A percentile compares a stretch with the other conserved stretches of the same genome.
Conservation (phyloP, 1,140 invertebrate species). For the Thrips palmi region DNA sequence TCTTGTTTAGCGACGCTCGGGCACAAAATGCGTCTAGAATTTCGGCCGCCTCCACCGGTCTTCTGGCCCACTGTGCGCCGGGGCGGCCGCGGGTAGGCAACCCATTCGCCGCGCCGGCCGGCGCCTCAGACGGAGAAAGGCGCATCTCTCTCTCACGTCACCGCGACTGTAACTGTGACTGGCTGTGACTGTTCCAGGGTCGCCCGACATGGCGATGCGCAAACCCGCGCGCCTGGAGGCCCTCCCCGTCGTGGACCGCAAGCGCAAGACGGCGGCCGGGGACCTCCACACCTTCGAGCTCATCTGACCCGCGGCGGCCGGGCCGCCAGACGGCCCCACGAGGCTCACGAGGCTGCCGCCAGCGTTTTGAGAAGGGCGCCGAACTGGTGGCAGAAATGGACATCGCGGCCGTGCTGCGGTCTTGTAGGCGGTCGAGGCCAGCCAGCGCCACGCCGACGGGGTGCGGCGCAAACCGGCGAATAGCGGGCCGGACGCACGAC, state of each 20-base stretch:
- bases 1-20: no score
- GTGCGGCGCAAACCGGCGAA: no score
- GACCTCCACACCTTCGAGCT: conserved; percentile 16
- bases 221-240: conserved; percentile 15
- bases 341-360: no score
- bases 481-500: no score
- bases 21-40: not conserved
- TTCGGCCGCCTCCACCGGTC: not conserved
- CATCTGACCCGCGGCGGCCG: no score
- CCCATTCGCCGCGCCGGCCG: conserved; percentile 5
- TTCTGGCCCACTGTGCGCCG: not conserved
- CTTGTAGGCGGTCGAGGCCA: no score
- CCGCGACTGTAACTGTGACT: not conserved
- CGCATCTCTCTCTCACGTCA: conserved; percentile 4
- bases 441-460: no score
- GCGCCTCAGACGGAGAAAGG: conserved; percentile 9
- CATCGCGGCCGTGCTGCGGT: no score
- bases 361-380: no score
- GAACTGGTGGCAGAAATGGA: no score
- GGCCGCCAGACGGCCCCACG: no score
- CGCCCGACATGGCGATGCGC: conserved; percentile 11
- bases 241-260: conserved; percentile 12
- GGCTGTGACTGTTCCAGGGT: conserved; percentile 7
- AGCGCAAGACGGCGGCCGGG: conserved; percentile 11
- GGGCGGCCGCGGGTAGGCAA: not conserved